Evolutionary conservation across 2,113 vertebrate species (phyloP).

Genomic region (Thamnophis sirtalis): DNA sequence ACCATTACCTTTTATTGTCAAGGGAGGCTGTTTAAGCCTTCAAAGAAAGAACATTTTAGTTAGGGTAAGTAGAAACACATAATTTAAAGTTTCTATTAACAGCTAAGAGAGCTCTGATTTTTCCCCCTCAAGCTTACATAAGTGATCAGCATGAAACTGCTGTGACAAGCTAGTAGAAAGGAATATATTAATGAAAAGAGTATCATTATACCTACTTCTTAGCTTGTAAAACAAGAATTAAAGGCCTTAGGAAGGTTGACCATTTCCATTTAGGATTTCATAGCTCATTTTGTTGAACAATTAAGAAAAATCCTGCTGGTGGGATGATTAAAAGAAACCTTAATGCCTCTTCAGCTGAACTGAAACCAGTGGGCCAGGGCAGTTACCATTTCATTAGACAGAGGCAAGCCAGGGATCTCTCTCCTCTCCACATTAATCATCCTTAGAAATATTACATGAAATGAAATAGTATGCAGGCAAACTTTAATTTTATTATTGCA

Average conservation of each 20-base stretch:
- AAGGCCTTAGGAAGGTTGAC: not conserved
- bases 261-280: not conserved
- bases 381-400: not conserved
- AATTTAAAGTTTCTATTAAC: not conserved
- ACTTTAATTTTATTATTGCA: not conserved
- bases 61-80: not conserved
- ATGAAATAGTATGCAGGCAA: not conserved
- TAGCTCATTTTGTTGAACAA: not conserved
- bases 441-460: not conserved
- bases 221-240: not conserved
- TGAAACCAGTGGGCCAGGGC: not conserved
- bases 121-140: not conserved
- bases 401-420: not conserved
- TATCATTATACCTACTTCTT: not conserved
- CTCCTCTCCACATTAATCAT: not conserved
- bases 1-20: not conserved
- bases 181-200: not conserved
- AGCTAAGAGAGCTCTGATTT: not conserved
- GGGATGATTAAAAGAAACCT: not conserved
- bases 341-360: not conserved
- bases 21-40: not conserved
- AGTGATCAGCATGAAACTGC: not conserved
- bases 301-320: not conserved
- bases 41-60: not conserved
- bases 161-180: not conserved